These are phyloP conservation scores for Dendrocincla fuliginosa DNA, from an alignment of 2,797 vertebrate species.

Conservation along the genomic window DNA sequence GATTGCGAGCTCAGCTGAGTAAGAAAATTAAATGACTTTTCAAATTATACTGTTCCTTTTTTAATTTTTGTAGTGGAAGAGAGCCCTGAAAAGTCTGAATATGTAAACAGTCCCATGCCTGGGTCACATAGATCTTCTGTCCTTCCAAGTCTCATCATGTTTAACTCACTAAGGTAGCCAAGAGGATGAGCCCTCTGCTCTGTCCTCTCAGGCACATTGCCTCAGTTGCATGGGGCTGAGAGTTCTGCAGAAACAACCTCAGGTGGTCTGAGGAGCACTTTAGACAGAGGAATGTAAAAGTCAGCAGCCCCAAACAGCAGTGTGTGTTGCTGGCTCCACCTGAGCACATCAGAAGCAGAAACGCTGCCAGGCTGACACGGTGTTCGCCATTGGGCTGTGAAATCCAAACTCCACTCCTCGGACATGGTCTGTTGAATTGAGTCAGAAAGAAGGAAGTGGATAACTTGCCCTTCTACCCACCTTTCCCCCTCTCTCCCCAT, in stretches of 20 bases:
- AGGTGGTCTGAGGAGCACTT: background rate
- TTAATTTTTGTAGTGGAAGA: background rate
- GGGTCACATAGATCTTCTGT: background rate
- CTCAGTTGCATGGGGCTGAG: background rate
- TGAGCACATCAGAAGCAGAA: background rate
- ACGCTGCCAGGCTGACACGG: background rate
- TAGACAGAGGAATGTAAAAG: background rate
- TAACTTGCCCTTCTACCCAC: background rate
- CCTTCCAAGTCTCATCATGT: background rate
- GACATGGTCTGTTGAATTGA: background rate
- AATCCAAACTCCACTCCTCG: background rate
- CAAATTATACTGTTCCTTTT: background rate
- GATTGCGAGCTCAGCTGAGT: background rate
- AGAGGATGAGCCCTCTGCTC: background rate
- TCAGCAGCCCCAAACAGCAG: background rate
- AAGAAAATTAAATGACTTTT: background rate
- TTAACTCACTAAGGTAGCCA: background rate
- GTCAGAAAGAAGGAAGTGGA: background rate
- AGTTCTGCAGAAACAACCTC: background rate
- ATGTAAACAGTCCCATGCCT: background rate
- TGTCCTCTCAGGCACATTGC: background rate
- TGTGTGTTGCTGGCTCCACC: background rate
- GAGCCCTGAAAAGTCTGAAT: background rate
- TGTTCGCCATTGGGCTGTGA: background rate
- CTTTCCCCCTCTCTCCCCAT: background rate